phyloP scores from a whole-genome alignment of 2,113 vertebrate species.

The Ahaetulla prasina region DNA sequence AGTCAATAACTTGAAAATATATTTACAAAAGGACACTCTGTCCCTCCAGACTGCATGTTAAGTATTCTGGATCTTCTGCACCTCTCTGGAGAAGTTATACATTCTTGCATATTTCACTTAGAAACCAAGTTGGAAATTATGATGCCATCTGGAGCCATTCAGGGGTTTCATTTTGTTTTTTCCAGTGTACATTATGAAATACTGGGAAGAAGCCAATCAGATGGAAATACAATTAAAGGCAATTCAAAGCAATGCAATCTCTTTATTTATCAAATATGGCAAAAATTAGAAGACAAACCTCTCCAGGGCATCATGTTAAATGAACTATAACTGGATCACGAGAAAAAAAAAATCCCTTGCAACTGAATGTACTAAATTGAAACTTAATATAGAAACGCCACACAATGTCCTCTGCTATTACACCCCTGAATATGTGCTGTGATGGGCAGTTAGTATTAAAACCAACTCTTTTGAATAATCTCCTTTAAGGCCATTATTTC shows the following conservation, averaged over 20 bases:
- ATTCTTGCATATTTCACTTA: neutral
- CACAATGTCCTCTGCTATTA: conserved; percentile 6
- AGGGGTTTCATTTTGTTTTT: neutral
- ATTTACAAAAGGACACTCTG: neutral
- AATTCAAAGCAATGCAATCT: conserved; percentile 39
- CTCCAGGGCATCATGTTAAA: conserved; percentile 36
- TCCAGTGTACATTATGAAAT: neutral
- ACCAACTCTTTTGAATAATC: conserved; percentile 24
- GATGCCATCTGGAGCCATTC: conserved; percentile 8
- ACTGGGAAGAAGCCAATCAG: conserved; percentile 17
- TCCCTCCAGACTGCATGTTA: neutral
- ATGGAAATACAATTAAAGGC: conserved; percentile 15
- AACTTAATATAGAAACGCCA: conserved; percentile 36
- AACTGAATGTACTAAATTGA: conserved; percentile 34
- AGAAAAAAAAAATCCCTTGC: conserved; percentile 45
- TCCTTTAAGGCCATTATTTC: conserved; percentile 29
- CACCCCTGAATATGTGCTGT: conserved; percentile 16
- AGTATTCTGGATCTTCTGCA: neutral
- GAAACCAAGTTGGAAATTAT: neutral
- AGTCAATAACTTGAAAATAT: neutral
- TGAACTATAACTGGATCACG: conserved; percentile 26
- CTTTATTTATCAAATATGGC: conserved; percentile 46
- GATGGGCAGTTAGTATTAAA: conserved; percentile 34
- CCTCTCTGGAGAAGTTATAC: neutral
- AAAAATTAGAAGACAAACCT: conserved; percentile 21